These are phyloP conservation scores for Allophyes oxyacanthae DNA, from an alignment of 2,888 invertebrate genomes.

Conservation along the genomic window DNA sequence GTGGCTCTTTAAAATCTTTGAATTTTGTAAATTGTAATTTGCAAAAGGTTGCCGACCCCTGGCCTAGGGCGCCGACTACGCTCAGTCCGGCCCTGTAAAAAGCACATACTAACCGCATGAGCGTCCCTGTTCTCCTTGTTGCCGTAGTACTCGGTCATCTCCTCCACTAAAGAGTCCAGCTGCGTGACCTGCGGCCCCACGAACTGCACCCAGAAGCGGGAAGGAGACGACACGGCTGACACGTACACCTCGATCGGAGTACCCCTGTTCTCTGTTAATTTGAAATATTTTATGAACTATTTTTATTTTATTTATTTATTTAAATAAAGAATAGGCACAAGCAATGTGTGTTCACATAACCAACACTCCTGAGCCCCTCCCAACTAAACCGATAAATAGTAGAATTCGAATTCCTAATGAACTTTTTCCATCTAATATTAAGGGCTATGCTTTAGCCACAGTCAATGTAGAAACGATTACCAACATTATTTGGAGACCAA, in stretches of 20 bases:
- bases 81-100: too few relatives aligned
- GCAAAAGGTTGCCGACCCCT: too few relatives aligned
- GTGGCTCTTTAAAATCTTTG: too few relatives aligned
- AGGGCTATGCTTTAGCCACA: too few relatives aligned
- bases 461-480: too few relatives aligned
- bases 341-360: background rate
- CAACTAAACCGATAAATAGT: too few relatives aligned
- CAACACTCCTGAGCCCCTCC: background rate
- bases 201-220: constrained; percentile 96
- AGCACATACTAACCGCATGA: constrained; percentile 86
- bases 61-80: too few relatives aligned
- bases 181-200: constrained; percentile 93
- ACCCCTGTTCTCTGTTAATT: constrained; percentile 69
- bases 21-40: too few relatives aligned
- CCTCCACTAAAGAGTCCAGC: constrained; percentile 93
- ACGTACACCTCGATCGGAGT: constrained; percentile 95
- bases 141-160: constrained; percentile 95
- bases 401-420: too few relatives aligned
- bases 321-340: background rate
- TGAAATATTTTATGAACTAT: background rate
- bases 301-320: background rate
- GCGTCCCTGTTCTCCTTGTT: constrained; percentile 90
- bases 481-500: too few relatives aligned
- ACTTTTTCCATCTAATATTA: too few relatives aligned
- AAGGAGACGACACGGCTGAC: constrained; percentile 94